Evolutionary conservation across 2,113 vertebrate species (phyloP).

Genomic region (Casuarius casuarius): DNA sequence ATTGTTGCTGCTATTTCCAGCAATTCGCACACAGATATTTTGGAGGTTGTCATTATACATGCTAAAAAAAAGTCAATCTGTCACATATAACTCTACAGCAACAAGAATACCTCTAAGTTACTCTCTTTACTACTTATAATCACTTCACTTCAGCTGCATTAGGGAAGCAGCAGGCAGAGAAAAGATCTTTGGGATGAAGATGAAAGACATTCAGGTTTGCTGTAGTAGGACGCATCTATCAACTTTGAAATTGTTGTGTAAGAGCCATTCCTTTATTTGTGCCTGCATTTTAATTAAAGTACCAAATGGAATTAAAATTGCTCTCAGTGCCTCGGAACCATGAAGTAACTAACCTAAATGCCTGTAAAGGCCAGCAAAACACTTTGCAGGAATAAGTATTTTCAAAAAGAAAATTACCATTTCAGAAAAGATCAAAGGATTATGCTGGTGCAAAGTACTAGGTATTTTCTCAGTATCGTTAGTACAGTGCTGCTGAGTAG

Average conservation of each 20-base stretch:
- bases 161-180: not conserved
- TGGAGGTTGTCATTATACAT: not conserved
- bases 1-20: not conserved
- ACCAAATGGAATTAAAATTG: not conserved
- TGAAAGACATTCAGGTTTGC: not conserved
- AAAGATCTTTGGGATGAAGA: not conserved
- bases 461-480: not conserved
- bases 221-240: not conserved
- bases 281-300: not conserved
- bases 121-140: not conserved
- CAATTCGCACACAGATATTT: not conserved
- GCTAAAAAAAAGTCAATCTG: not conserved
- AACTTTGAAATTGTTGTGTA: not conserved
- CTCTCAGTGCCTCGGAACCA: not conserved
- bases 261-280: not conserved
- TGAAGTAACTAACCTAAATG: not conserved
- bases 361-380: not conserved
- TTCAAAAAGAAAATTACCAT: constrained; percentile 1
- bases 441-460: not conserved
- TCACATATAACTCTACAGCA: not conserved
- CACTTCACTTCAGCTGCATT: not conserved
- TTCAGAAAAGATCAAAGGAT: constrained; percentile 6
- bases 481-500: not conserved
- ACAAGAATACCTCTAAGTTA: not conserved
- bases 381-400: not conserved